A percentile compares a stretch with the other conserved stretches of the same genome.
Evolutionary conservation across 2,113 vertebrate species (phyloP).

Genomic region (Columbina picui): DNA sequence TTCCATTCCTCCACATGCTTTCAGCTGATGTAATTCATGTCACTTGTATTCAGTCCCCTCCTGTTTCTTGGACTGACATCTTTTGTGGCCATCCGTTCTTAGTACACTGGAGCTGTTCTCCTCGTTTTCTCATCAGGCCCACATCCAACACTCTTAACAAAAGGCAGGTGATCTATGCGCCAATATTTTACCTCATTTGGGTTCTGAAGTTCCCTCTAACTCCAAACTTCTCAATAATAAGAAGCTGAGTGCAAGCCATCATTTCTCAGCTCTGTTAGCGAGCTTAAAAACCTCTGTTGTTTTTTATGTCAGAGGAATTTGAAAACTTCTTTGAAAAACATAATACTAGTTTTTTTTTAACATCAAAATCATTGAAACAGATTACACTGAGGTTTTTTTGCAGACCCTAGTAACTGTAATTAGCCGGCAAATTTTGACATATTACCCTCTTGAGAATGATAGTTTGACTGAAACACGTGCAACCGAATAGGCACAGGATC

Average conservation of each 20-base stretch:
- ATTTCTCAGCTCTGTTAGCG: neutral
- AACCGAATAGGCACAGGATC: neutral
- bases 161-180: neutral
- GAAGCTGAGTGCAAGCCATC: neutral
- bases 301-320: neutral
- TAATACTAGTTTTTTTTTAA: neutral
- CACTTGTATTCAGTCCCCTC: neutral
- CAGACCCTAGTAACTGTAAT: neutral
- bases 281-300: neutral
- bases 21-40: neutral
- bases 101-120: neutral
- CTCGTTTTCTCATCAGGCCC: neutral
- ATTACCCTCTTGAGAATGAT: neutral
- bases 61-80: neutral
- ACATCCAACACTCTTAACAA: neutral
- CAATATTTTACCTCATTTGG: neutral
- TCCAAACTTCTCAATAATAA: neutral
- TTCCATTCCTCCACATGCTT: neutral
- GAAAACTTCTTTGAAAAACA: neutral
- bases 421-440: neutral
- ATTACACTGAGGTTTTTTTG: neutral
- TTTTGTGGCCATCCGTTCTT: neutral
- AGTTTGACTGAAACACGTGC: neutral
- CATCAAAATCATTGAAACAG: neutral
- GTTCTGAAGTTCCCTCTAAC: neutral